Conservation (phyloP, 1,140 invertebrate species). For the Euborellia annulipes region DNA sequence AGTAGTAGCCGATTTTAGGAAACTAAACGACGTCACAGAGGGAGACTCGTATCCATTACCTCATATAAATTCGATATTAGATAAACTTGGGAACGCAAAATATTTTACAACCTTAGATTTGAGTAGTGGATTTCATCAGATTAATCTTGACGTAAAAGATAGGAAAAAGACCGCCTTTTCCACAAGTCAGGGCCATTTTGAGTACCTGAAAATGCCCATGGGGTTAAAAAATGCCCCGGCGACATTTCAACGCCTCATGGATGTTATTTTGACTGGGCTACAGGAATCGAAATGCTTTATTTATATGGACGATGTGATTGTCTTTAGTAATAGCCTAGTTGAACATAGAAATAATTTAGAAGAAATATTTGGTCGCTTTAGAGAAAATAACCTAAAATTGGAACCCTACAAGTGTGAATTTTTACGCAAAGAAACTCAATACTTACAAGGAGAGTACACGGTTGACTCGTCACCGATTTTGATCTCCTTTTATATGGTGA, state of each 20-base stretch:
- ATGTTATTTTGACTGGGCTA: constrained; percentile 21
- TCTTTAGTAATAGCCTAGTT: not conserved
- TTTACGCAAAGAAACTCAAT: constrained; percentile 9
- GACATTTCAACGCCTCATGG: constrained; percentile 24
- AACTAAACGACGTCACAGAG: constrained; percentile 26
- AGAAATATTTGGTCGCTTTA: constrained; percentile 10
- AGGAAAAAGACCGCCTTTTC: constrained; percentile 21
- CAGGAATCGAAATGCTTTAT: constrained; percentile 13
- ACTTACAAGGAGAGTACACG: no score
- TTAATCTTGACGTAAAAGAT: constrained; percentile 21
- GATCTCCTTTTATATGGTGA: no score
- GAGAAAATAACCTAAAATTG: constrained; percentile 10
- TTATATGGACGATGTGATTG: constrained; percentile 23
- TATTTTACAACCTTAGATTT: constrained; percentile 34
- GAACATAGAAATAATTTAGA: constrained; percentile 4
- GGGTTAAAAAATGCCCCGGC: constrained; percentile 20
- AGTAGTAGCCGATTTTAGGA: constrained; percentile 26
- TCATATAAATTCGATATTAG: constrained; percentile 30
- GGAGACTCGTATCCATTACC: constrained; percentile 36
- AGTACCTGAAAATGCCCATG: constrained; percentile 19
- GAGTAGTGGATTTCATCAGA: constrained; percentile 28
- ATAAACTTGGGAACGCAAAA: constrained; percentile 26
- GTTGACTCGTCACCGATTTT: no score
- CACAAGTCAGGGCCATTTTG: constrained; percentile 17
- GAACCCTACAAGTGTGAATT: constrained; percentile 17